Evolutionary conservation across 2,113 vertebrate genomes (phyloP), one percentile per base, ranked within the genome.

Genomic region (Dryoscopus gambensis): DNA sequence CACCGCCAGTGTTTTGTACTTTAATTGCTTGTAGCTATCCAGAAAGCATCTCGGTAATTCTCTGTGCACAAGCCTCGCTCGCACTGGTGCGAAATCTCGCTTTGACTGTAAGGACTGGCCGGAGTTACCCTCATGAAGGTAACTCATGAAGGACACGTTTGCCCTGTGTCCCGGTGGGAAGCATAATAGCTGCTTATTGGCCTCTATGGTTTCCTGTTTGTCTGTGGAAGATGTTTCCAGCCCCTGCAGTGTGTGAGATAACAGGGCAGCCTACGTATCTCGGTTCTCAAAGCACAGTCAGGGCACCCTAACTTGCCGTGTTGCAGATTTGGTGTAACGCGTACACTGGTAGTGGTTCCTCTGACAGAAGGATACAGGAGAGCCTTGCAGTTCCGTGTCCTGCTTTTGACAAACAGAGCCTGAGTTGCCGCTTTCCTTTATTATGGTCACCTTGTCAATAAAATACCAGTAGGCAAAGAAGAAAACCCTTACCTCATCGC

Each of bases 221-320:
- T 16, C 22, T 18, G 6, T 7, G 15, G 33, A 31, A 49, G 50
- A 2, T 6, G 4, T 42, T 90, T 67, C 12, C 19, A 21, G n/a
- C 18, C 30, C 25, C 44, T 23, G 15, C 31, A 6, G 0, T 12
- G 21, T 33, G 27, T 24, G 65, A 37, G 28, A 2, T 73, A 27
- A 24, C 16, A 40, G 35, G 28, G 20, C 33, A 65, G 20, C 8
- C 4, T 13, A 0, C 0, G 0, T 37, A 1, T 11, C 7, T 30
- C 5, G 2, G 14, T 28, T 79, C 40, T 47, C 19, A 15, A 52
- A 18, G 18, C 10, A 2, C 2, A 7, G 15, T 18, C 27, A 14
- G 42, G n/a, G 50, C 35, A 4, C 25, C 24, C 24, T 31, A 13
- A 10, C 12, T 44, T 14, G 19, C 7, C 5, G 16, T 4, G 13